Evolutionary conservation across 2,797 vertebrate genomes (phyloP), one percentile per base, ranked within the genome.

Genomic region (Graptemys geographica): DNA sequence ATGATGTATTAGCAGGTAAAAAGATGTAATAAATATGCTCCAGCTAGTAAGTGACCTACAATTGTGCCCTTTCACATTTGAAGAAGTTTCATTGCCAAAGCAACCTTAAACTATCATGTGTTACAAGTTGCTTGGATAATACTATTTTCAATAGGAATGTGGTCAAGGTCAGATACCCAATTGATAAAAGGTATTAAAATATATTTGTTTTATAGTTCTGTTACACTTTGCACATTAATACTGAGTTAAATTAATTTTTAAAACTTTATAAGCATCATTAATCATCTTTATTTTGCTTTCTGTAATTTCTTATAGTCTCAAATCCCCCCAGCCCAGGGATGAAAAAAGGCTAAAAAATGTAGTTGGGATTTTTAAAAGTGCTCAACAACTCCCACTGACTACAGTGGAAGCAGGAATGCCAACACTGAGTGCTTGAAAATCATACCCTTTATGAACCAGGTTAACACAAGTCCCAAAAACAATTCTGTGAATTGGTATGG

Each of bases 351-450:
- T 44, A 16, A 65, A 44, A 27, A 11, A 62, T 31, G 31, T 62
- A 31, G 31, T 15, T n/a, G 13, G 2, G 15, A 5, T 41, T 81
- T 55, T 47, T 1, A 18, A 10, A 2, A 9, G 2, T 27, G 19
- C 1, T 59, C 56, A 28, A 72, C 56, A 31, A 72, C 15, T 23
- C 11, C 13, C 5, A 0, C 11, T 2, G 19, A 11, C 2, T 0
- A 1, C 31, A 1, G 9, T 3, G 12, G 49, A 53, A 23, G 3
- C 0, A 3, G 4, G 41, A 8, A 55, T n/a, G 56, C 8, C 25
- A 23, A 6, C 15, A 1, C 2, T 37, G 18, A 37, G 16, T 37
- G n/a, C 18, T 1, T 7, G 1, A n/a, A 18, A 37, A 0, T 2
- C 51, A n/a, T 51, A 6, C 37, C 37, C 31, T 44, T 41, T 51